Conservation (phyloP, 2,888 invertebrate genomes). For the Copidosoma aretas region DNA sequence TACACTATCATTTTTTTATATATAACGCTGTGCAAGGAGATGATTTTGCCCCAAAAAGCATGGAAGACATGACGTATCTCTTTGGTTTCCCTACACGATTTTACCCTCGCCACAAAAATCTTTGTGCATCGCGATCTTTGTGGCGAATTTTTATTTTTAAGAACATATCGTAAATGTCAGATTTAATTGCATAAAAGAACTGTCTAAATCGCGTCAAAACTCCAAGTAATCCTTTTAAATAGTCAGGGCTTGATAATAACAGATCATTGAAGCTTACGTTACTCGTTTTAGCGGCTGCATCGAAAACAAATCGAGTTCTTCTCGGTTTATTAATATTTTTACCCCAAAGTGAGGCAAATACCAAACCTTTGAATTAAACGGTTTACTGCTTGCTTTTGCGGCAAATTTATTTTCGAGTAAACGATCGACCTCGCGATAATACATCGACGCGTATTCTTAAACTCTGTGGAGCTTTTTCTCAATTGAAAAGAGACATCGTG, state of each 20-base stretch:
- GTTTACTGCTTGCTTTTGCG: neutral
- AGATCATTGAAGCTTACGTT: neutral
- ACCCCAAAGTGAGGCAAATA: neutral
- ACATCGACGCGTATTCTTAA: neutral
- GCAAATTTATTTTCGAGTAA: neutral
- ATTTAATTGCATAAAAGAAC: neutral
- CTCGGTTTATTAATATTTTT: too few species aligned
- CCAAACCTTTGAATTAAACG: neutral
- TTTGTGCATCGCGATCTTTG: neutral
- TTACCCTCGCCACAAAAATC: neutral
- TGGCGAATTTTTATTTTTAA: neutral
- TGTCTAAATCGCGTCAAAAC: neutral
- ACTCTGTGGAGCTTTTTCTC: neutral
- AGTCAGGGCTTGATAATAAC: neutral
- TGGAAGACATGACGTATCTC: neutral
- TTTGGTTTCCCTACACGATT: neutral
- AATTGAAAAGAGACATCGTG: neutral
- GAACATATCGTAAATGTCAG: neutral
- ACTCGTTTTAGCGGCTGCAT: neutral
- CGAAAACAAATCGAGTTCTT: neutral
- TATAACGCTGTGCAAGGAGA: neutral
- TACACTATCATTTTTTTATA: neutral
- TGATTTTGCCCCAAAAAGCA: neutral
- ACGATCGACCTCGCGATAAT: neutral
- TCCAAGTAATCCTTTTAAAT: neutral